Conservation (phyloP, 2,113 vertebrate genomes). For the Dendrocopos noguchii region DNA sequence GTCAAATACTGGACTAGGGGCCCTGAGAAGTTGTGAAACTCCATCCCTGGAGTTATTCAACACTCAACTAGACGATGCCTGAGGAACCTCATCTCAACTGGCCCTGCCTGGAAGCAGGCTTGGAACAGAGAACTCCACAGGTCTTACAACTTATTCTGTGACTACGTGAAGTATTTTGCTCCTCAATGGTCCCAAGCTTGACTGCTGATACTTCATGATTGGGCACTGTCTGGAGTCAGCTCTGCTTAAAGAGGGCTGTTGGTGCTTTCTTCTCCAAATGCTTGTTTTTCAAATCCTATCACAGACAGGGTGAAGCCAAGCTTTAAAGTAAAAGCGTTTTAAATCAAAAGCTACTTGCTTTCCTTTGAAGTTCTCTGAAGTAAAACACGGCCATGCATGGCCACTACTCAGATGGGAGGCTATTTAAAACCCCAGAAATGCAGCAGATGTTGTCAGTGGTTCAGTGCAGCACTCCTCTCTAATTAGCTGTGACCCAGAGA, state of each 20-base stretch:
- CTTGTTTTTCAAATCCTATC: not conserved
- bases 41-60: not conserved
- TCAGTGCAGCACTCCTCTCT: slow-evolving; percentile 7
- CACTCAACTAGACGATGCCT: not conserved
- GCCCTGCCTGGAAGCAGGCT: not conserved
- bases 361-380: not conserved
- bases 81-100: not conserved
- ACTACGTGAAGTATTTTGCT: not conserved
- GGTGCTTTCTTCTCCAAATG: not conserved
- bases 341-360: not conserved
- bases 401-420: not conserved
- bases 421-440: not conserved
- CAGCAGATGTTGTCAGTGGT: not conserved
- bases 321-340: not conserved
- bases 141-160: not conserved
- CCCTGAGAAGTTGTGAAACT: slow-evolving; percentile 21
- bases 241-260: not conserved
- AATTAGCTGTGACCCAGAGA: slow-evolving; percentile 13
- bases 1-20: slow-evolving; percentile 3
- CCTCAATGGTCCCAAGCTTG: not conserved
- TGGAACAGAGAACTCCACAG: not conserved
- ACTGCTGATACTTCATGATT: not conserved
- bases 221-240: not conserved
- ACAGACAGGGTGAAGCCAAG: not conserved
- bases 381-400: not conserved